Conservation (phyloP, 2,797 vertebrate genomes). For the Paguma larvata region DNA sequence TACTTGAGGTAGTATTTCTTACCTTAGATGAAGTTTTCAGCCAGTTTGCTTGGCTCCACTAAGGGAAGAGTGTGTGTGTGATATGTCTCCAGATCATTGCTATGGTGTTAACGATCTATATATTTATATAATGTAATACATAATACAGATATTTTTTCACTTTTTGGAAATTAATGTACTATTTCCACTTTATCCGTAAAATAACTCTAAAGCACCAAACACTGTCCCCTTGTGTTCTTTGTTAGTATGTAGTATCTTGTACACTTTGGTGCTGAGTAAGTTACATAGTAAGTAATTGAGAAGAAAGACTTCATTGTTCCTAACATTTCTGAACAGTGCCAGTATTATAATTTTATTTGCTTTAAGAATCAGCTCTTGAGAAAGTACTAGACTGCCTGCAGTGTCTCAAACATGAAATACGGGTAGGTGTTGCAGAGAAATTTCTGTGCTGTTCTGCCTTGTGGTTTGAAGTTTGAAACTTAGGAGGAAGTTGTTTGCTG, state of each 20-base stretch:
- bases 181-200: constrained; percentile 6
- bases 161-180: constrained; percentile 15
- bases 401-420: constrained; percentile 33
- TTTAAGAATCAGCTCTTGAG: constrained; percentile 34
- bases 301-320: constrained; percentile 58
- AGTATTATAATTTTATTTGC: constrained; percentile 51
- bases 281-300: not conserved
- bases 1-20: constrained; percentile 22
- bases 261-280: not conserved
- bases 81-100: not conserved
- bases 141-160: not conserved
- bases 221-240: not conserved
- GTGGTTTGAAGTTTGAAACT: constrained; percentile 51
- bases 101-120: not conserved
- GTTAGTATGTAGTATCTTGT: constrained; percentile 33
- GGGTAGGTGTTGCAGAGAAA: constrained; percentile 45
- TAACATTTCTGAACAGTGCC: constrained; percentile 23
- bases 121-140: not conserved
- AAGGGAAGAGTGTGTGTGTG: not conserved
- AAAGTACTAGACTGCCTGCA: constrained; percentile 26
- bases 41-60: not conserved
- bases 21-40: constrained; percentile 25
- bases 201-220: not conserved
- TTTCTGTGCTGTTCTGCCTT: constrained; percentile 50
- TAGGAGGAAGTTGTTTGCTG: not conserved